Conservation (phyloP, 1,140 invertebrate genomes). For the Procambarus clarkii region DNA sequence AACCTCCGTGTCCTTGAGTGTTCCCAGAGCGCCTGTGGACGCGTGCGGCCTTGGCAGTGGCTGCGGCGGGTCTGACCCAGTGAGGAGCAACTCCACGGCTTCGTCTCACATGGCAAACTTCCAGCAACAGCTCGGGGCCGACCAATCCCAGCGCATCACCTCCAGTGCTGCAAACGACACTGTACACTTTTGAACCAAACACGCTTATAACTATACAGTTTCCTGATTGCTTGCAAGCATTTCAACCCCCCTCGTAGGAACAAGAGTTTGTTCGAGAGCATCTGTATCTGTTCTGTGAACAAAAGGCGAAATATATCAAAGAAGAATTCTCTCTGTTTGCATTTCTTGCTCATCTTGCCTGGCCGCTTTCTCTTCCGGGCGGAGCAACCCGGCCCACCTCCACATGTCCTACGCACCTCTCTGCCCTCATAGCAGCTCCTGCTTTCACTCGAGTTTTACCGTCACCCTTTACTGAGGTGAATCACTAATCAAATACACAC, state of each 20-base stretch:
- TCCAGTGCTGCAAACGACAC: neutral
- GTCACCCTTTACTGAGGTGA: no score
- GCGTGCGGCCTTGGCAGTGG: constrained; percentile 52
- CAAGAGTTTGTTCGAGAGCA: neutral
- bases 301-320: neutral
- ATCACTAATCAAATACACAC: no score
- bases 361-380: constrained; percentile 49
- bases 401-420: constrained; percentile 9
- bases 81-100: constrained; percentile 13
- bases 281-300: neutral
- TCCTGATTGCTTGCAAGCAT: neutral
- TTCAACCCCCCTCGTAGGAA: neutral
- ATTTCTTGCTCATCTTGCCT: neutral
- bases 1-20: no score
- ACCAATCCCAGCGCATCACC: constrained; percentile 26
- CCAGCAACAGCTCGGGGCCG: constrained; percentile 15
- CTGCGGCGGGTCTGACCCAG: constrained; percentile 36
- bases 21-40: neutral
- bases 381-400: constrained; percentile 15
- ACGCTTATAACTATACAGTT: neutral
- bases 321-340: neutral
- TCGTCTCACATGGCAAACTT: constrained; percentile 19
- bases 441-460: no score
- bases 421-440: neutral
- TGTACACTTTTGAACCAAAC: neutral